phyloP scores from a whole-genome alignment of 1,140 invertebrate genomes.

The Campoletis sonorensis region DNA sequence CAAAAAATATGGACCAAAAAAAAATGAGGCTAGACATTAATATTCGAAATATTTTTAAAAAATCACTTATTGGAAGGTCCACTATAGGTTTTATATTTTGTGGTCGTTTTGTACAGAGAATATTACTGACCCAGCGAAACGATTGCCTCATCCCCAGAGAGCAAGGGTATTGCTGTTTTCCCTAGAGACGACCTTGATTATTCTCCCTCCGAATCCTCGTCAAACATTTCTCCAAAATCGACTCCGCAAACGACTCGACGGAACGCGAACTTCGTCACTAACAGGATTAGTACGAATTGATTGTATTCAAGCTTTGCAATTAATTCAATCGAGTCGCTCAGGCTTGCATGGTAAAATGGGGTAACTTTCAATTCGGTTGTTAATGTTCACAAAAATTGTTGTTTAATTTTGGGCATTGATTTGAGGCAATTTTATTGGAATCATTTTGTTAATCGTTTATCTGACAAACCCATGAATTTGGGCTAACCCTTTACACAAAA shows the following conservation, averaged over 20 bases:
- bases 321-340: neutral
- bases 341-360: neutral
- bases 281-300: neutral
- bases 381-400: neutral
- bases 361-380: neutral
- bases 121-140: too few relatives aligned
- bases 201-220: neutral
- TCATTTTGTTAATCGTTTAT: neutral
- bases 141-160: neutral
- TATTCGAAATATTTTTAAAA: too few relatives aligned
- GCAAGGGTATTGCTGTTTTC: neutral
- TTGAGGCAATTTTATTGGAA: neutral
- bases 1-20: too few relatives aligned
- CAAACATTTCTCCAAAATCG: neutral
- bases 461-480: neutral
- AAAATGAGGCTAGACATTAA: too few relatives aligned
- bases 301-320: neutral
- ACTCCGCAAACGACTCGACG: constrained; percentile 4
- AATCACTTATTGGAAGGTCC: too few relatives aligned
- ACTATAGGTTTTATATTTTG: too few relatives aligned
- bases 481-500: neutral
- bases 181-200: neutral
- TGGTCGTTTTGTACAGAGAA: too few relatives aligned
- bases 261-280: neutral
- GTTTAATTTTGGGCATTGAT: too few relatives aligned